phyloP scores from a whole-genome alignment of 2,113 vertebrate genomes.

The Geococcyx californianus region DNA sequence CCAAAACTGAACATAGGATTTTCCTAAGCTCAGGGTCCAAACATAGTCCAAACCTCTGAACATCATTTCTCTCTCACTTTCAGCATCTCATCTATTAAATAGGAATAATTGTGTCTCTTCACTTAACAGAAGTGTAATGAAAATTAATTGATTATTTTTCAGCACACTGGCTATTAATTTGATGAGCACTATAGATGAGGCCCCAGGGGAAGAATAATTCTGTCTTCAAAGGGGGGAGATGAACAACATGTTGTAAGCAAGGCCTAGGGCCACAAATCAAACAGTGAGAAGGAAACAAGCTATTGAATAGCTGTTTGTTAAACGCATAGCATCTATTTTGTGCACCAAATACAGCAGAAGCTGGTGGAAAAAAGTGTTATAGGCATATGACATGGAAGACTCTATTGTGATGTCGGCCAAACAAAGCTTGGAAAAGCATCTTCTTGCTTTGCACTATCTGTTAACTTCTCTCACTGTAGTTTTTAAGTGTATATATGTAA shows the following conservation, averaged over 20 bases:
- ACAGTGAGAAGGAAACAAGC: background rate
- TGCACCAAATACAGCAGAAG: background rate
- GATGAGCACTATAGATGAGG: background rate
- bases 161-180: background rate
- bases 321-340: background rate
- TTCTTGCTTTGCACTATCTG: background rate
- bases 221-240: background rate
- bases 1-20: no score
- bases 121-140: background rate
- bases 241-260: constrained; percentile 3
- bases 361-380: background rate
- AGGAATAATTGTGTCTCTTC: background rate
- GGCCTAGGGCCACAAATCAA: background rate
- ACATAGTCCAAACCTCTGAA: background rate
- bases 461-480: background rate
- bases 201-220: background rate
- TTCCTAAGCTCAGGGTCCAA: background rate
- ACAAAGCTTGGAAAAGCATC: background rate
- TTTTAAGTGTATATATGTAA: background rate
- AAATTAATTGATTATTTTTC: background rate
- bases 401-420: background rate
- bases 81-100: background rate
- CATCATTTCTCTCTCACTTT: background rate
- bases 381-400: background rate
- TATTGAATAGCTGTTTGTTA: background rate